Evolutionary conservation across 2,888 invertebrate genomes (phyloP), one percentile per base, ranked within the genome.

Genomic region (Furcula furcula): DNA sequence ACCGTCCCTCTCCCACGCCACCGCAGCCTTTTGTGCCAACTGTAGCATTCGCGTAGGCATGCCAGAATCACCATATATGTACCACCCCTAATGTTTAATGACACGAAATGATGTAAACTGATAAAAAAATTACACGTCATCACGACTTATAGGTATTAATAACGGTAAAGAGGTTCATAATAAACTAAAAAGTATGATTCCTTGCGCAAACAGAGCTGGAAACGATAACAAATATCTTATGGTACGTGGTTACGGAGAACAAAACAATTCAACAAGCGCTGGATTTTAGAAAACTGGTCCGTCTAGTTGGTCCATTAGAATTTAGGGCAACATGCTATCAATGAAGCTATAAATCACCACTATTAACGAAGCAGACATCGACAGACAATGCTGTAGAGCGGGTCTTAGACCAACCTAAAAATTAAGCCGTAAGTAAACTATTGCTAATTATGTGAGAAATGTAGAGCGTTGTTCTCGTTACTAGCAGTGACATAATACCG

Each of bases 41-140:
- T 71, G 74, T 75, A 70, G 61, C 74, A 60, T 61, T 63, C 34
- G 62, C 66, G 85, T 84, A 64, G 85, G 85, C 65, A 74, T 67
- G 79, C 76, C 72, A 65, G 81, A 81, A 78, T 75, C 43, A 44
- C 85, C 86, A 72, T 83, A 75, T 84, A 70, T 55, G 85, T 66
- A 65, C 65, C 70, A 80, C 74, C 76, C 80, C 69, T 64, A 53
- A 50, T 40, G 35, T 36, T 52, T 39, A 35, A 43, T 28, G 25
- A 52, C 36, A 45, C 36, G 37, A 43, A 28, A 40, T 26, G n/a
- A 25, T 28, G 31, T 27, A 35, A 41, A 34, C 41, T 30, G 30
- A 39, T 27, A 29, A 20, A 10, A 26, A 15, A 20, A n/a, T n/a
- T n/a, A n/a, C 13, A 2, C 37, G 44, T 46, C 40, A 44, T 37